Base-by-base conservation (phyloP, 2,888 invertebrate species). In the Eupelmus urozonus region DNA sequence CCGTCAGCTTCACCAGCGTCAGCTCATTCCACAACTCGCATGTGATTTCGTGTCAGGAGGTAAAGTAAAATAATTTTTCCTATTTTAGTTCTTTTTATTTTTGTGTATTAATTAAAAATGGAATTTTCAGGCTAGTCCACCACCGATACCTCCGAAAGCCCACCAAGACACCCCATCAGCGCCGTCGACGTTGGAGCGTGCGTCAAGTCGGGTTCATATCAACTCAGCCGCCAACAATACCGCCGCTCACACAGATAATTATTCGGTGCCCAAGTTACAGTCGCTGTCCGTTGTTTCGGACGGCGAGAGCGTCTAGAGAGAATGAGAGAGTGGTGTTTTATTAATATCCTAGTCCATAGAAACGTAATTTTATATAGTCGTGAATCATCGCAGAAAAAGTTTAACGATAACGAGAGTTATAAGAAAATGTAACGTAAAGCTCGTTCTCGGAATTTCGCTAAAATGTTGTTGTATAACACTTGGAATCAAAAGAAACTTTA, bases 91-190 rank as follows among this genome's bases (percentile, higher is more conserved):
- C n/a, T n/a, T n/a, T n/a, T n/a, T n/a, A n/a, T n/a, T n/a, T n/a
- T n/a, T n/a, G n/a, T n/a, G n/a, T n/a, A n/a, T n/a, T n/a, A n/a
- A n/a, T n/a, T n/a, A n/a, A n/a, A n/a, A n/a, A n/a, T n/a, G n/a
- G n/a, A n/a, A n/a, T 81, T 84, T 80, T 18, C 57, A 89, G 89
- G 82, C 85, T 20, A 88, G 86, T 76, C 89, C 89, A 76, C 89
- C 89, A 2, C 89, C 89, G n/a, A 90, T 90, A 80, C 89, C 89
- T 42, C 89, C 89, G 0, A 90, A 90, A 82, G 88, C 89, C 0
- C 86, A 88, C 80, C 89, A 89, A 63, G 89, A 89, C 55, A 84
- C 82, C 0, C 89, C 89, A 0, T 89, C 89, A 40, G 87, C 89
- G 0, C 87, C 89, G n/a, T 89, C 89, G 40, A 90, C 89, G 1